Evolutionary conservation across 2,797 vertebrate species (phyloP).

Genomic region (Cyclopterus lumpus): DNA sequence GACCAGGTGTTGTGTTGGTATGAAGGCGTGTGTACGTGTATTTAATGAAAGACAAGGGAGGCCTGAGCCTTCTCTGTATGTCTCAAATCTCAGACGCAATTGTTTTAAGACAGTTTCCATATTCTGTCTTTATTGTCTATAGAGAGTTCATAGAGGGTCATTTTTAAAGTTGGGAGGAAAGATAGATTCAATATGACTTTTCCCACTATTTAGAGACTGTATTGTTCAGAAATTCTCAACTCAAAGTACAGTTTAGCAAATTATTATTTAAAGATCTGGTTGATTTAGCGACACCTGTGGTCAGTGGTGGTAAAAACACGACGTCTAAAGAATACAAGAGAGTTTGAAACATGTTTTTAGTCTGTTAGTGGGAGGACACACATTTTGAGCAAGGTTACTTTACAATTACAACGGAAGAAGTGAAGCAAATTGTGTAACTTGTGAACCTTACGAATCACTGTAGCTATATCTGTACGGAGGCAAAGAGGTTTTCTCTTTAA

Average conservation of each 20-base stretch:
- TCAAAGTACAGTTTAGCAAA: background rate
- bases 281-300: background rate
- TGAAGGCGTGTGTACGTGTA: conserved; percentile 6
- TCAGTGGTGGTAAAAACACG: background rate
- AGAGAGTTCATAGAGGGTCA: background rate
- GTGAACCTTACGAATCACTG: background rate
- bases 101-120: conserved; percentile 25
- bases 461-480: background rate
- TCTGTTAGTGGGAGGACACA: background rate
- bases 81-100: conserved; percentile 18
- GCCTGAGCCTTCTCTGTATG: conserved; percentile 17
- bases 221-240: background rate
- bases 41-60: conserved; percentile 44
- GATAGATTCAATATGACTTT: conserved; percentile 12
- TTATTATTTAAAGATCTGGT: background rate
- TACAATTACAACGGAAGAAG: background rate
- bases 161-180: conserved; percentile 14
- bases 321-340: background rate
- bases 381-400: background rate
- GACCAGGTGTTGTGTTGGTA: conserved; percentile 39
- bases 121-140: conserved; percentile 27
- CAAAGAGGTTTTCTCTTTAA: conserved; percentile 1
- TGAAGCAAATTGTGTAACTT: background rate
- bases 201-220: conserved; percentile 3
- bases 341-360: background rate